Evolutionary conservation across 2,113 vertebrate species (phyloP).

Genomic region (Mesocricetus auratus): DNA sequence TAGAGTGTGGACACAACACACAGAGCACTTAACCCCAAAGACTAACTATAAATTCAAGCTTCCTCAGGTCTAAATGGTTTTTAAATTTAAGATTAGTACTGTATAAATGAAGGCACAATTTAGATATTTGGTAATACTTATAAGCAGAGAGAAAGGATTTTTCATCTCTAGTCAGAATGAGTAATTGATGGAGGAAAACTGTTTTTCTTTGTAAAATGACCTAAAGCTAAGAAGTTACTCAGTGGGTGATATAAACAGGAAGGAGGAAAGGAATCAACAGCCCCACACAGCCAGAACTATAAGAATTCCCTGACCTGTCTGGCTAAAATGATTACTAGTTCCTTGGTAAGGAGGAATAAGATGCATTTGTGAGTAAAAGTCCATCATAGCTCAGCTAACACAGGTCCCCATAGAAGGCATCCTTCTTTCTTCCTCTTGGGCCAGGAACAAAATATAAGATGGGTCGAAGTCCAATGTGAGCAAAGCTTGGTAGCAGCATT

Average conservation of each 20-base stretch:
- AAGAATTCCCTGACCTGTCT: neutral
- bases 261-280: neutral
- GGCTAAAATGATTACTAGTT: neutral
- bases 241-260: neutral
- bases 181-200: neutral
- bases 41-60: neutral
- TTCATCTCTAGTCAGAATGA: neutral
- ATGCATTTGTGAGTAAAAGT: neutral
- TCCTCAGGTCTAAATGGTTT: neutral
- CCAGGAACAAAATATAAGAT: neutral
- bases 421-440: neutral
- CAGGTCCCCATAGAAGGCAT: neutral
- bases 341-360: neutral
- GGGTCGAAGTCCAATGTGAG: neutral
- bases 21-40: neutral
- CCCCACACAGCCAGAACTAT: neutral
- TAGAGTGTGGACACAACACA: neutral
- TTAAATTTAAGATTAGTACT: neutral
- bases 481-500: neutral
- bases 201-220: slow-evolving; percentile 9
- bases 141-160: neutral
- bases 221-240: neutral
- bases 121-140: neutral
- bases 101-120: neutral
- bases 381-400: neutral